phyloP scores from a whole-genome alignment of 2,888 invertebrate species.

The Cephus sareptanus region DNA sequence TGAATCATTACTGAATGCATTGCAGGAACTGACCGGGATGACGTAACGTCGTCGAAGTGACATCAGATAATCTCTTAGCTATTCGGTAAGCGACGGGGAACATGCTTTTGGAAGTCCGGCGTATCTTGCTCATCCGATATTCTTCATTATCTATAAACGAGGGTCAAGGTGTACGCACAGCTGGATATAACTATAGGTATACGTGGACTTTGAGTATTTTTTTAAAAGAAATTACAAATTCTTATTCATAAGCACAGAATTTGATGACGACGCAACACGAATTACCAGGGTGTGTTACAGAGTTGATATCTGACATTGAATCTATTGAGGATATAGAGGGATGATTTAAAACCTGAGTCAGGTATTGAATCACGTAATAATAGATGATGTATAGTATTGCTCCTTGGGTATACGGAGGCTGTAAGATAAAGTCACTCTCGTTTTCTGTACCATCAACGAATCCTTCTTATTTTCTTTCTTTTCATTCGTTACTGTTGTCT shows the following conservation, averaged over 20 bases:
- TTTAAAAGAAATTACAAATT: background rate
- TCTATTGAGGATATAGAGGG: too few species aligned
- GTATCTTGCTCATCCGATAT: background rate
- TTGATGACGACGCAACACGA: background rate
- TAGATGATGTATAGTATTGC: background rate
- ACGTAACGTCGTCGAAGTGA: background rate
- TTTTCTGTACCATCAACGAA: background rate
- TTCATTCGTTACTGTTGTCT: slow-evolving; percentile 1
- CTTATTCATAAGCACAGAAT: background rate
- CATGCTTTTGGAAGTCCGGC: background rate
- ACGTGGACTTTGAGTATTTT: background rate
- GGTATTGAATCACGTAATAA: too few species aligned
- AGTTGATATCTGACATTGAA: background rate
- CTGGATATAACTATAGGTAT: background rate
- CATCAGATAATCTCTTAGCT: background rate
- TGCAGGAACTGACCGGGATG: slow-evolving; percentile 6
- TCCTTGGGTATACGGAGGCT: background rate
- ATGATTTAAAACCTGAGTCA: too few species aligned
- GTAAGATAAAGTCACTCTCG: background rate
- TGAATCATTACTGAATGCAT: slow-evolving; percentile 10
- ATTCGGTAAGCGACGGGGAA: background rate
- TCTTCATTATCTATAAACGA: background rate
- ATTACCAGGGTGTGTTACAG: background rate
- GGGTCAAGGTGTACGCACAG: background rate
- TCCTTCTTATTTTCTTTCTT: background rate